Evolutionary conservation across 1,140 invertebrate species (phyloP), one percentile per base, ranked within the genome.

Genomic region (Drosophila ercepeae): DNA sequence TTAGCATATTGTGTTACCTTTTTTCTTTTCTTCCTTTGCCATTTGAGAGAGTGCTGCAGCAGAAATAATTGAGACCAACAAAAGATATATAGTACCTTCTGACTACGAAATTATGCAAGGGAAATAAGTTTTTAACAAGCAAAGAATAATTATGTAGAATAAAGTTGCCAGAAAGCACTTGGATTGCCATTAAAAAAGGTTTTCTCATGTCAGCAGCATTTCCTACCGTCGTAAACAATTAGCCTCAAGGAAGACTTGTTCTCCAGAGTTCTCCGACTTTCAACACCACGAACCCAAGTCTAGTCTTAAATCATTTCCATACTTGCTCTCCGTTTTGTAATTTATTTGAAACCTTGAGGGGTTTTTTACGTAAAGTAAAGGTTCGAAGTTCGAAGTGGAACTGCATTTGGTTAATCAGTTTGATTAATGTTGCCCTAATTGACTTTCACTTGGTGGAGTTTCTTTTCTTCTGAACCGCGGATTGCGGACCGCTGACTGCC

Each of bases 361-460:
- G 45, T n/a, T 3, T 23, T 18, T 29, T 52, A n/a, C n/a, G 32
- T 4, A 19, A 44, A 19, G 25, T 46, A 63, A 63, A 63, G 44
- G 57, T 52, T 59, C 21, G 39, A 54, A 44, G n/a, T n/a, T n/a
- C 2, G 16, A 27, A 44, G 19, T 39, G 34, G 27, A 58, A 57
- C 54, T 81, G 77, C 72, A 68, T 72, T 78, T 71, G 42, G 77
- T 68, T 68, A 59, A 58, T 65, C 64, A 70, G 44, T 68, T 82
- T 88, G 82, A 88, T 89, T 89, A 83, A 89, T 88, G 84, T 71
- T 83, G 64, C 74, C 64, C 81, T 89, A 75, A 88, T 88, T 89
- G 82, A 89, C 82, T 88, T 88, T 88, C 83, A 75, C 82, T 89
- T 52, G 29, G 50, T 19, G 49, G 45, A 58, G 29, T 44, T 23